phyloP scores from a whole-genome alignment of 2,113 vertebrate species.

The Callorhinus ursinus region DNA sequence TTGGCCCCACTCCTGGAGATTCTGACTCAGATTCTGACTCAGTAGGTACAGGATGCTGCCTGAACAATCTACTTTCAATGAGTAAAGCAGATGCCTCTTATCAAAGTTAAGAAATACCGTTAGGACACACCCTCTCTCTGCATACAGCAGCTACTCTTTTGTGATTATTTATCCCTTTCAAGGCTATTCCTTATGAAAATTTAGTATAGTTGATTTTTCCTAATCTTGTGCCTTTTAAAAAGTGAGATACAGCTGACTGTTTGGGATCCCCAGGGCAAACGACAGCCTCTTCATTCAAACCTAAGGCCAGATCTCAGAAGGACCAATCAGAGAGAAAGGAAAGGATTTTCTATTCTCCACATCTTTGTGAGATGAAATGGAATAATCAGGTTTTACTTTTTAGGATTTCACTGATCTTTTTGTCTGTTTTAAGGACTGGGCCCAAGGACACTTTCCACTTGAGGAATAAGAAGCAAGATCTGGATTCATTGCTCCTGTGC shows the following conservation, averaged over 20 bases:
- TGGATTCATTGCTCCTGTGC: not conserved
- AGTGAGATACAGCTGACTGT: not conserved
- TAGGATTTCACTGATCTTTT: not conserved
- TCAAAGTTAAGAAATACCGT: not conserved
- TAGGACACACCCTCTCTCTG: not conserved
- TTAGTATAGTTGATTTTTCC: not conserved
- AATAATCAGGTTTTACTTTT: not conserved
- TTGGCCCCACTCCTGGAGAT: not conserved
- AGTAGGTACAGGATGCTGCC: not conserved
- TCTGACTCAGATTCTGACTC: not conserved
- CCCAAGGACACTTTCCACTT: not conserved
- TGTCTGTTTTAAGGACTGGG: not conserved
- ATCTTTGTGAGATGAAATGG: not conserved
- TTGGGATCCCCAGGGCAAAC: not conserved
- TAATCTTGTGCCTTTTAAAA: not conserved
- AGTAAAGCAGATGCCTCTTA: not conserved
- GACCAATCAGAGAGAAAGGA: not conserved
- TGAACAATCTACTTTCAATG: not conserved
- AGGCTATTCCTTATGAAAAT: not conserved
- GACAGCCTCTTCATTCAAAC: constrained; percentile 2
- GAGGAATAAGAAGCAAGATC: not conserved
- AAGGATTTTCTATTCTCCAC: not conserved
- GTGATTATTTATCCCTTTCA: not conserved
- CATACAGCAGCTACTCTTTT: not conserved
- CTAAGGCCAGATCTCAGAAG: not conserved